Base-by-base conservation (phyloP, 2,888 invertebrate species). In the Miltochrista miniata region DNA sequence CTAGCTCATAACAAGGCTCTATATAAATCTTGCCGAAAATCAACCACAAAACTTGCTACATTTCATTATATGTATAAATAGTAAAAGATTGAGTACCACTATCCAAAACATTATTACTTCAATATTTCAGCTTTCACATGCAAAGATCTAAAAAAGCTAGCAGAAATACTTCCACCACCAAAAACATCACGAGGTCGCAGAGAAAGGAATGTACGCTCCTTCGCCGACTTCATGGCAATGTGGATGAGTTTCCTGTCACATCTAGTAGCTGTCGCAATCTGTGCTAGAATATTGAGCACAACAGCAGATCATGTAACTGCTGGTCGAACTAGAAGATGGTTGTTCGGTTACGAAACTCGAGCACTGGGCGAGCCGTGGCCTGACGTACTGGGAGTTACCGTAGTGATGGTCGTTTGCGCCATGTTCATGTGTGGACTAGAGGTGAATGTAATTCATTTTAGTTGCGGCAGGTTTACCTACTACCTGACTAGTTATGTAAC, bases 341-440 rank as follows among this genome's bases (percentile, higher is more conserved):
- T 93, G 34, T 93, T 94, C 61, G 93, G 93, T 1, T 87, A 93
- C 61, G 93, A 93, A 68, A 92, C 93, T 5, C 87, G 92, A 64
- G 87, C 93, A 0, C 74, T 93, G 47, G 93, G 93, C 0, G 94
- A 94, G 65, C 93, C 94, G 0, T 93, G 93, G 93, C 94, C 94
- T 18, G 94, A 94, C 69, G 93, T 94, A 3, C 68, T 94, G 4
- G 94, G 94, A 5, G 93, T 94, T 2, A 93, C 93, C 0, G 93
- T 94, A 24, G 92, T 94, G 7, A 89, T 93, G 71, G 92, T 93
- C 0, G 92, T 93, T 2, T 93, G 93, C 34, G 90, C 92, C 34
- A 90, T 94, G 83, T 94, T 93, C 65, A 94, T 94, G 93, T 90
- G 94, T 64, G 94, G 94, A 33, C 76, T 94, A 34, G 94, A 94